Base-by-base conservation (phyloP, 1,140 invertebrate genomes). In the Marisa cornuarietis region DNA sequence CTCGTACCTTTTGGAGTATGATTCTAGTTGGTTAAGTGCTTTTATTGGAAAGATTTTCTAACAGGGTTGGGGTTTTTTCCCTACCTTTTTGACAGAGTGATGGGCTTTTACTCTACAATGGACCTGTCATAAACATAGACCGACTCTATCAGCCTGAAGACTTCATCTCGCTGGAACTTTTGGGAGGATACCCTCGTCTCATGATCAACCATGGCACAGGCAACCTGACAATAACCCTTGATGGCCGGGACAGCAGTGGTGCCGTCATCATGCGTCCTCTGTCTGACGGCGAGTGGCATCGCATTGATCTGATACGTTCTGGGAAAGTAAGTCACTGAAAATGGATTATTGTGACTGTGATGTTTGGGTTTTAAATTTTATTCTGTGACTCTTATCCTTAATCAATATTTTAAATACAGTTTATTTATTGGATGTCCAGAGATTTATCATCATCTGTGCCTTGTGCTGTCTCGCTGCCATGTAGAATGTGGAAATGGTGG, bases 141-240 rank as follows among this genome's bases (percentile, higher is more conserved):
- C 42, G 26, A 24, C 58, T 79, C 51, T 26, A 26, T 18, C 71
- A 83, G 22, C 84, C 82, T 11, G 77, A 58, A 92, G 98, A 99
- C 91, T 99, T 98, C 84, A 96, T 99, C 83, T 96, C 97, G 4
- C 91, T 99, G 51, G 97, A 99, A 91, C 88, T 99, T 84, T 95
- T 96, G 88, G 94, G 95, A 81, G 98, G 97, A 24, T 96, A 96
- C 89, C 97, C 97, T 0, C 91, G 96, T 80, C 91, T 99, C 5
- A 92, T 98, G 1, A 94, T 99, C 77, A 96, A 99, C 91, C 98
- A 99, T 91, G 98, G 98, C 7, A 97, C 97, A 0, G 97, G 97
- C 31, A 62, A 79, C 0, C 90, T 98, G 79, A 96, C 97, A 88
- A 90, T 99, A 18, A 93, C 95, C 88, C 94, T 99, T 0, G 96